Evolutionary conservation across 2,113 vertebrate genomes (phyloP).

Genomic region (Indicator maculatus): DNA sequence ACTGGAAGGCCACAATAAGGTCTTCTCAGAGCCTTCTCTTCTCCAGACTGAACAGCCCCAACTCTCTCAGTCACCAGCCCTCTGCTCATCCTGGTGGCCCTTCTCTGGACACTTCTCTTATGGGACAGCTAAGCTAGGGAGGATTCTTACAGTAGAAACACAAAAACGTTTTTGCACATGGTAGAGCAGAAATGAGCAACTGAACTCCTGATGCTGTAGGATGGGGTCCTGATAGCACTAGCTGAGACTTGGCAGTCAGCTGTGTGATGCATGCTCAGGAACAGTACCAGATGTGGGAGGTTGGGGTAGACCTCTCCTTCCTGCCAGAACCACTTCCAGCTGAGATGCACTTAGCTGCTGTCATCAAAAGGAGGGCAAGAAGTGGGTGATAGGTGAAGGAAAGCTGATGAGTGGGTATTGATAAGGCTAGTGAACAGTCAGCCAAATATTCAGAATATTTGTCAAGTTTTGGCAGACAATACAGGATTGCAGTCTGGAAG

Average conservation of each 20-base stretch:
- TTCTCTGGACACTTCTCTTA: neutral
- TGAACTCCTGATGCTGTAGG: fast-evolving
- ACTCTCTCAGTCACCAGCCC: too few species aligned
- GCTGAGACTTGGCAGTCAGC: fast-evolving
- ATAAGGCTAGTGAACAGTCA: neutral
- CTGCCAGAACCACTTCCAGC: neutral
- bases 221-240: fast-evolving
- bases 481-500: neutral
- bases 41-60: too few species aligned
- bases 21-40: too few species aligned
- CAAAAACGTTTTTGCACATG: neutral
- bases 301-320: neutral
- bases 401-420: neutral
- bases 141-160: neutral
- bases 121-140: neutral
- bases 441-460: constrained; percentile 48
- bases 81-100: too few species aligned
- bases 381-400: neutral
- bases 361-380: constrained; percentile 24
- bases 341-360: constrained; percentile 17
- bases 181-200: neutral
- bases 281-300: fast-evolving
- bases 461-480: neutral
- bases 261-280: fast-evolving
- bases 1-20: too few species aligned